A percentile compares a stretch with the other conserved stretches of the same genome.
These are phyloP conservation scores for Aphaenogaster floridana DNA, from an alignment of 1,140 invertebrate species.

Conservation along the genomic window DNA sequence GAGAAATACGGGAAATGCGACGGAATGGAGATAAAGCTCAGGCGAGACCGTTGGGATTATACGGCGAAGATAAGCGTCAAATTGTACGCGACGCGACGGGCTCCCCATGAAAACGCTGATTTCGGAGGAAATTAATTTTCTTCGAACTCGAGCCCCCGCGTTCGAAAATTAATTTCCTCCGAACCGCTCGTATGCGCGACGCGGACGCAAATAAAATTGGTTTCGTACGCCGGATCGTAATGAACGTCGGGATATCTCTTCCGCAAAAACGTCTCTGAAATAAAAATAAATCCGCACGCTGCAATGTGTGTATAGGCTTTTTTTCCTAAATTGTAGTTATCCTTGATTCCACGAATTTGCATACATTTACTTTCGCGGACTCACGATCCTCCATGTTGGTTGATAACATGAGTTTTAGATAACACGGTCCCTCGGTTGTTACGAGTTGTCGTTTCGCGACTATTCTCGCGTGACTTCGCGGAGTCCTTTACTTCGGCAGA, in stretches of 20 bases:
- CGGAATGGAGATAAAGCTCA: conserved; percentile 37
- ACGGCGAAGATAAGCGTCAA: conserved; percentile 22
- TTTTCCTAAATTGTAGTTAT: background rate
- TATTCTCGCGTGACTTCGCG: background rate
- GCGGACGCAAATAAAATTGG: background rate
- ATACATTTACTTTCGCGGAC: background rate
- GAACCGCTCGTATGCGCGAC: background rate
- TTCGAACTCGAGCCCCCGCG: background rate
- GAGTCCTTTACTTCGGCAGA: conserved; percentile 46
- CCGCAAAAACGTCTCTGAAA: background rate
- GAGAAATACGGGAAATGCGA: conserved; percentile 35
- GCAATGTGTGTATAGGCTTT: background rate
- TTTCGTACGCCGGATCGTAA: background rate
- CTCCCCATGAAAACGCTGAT: conserved; percentile 26
- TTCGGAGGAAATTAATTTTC: conserved; percentile 30
- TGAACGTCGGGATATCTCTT: background rate
- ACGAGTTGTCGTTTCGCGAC: background rate
- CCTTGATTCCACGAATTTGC: background rate
- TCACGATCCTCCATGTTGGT: background rate
- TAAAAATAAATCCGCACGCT: background rate
- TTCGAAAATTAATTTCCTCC: conserved; percentile 26
- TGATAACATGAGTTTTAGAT: background rate
- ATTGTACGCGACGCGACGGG: conserved; percentile 14
- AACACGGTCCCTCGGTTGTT: background rate
- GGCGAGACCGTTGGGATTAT: conserved; percentile 29